Conservation (phyloP, 2,797 vertebrate genomes). For the Heteromormyrus szaboi region DNA sequence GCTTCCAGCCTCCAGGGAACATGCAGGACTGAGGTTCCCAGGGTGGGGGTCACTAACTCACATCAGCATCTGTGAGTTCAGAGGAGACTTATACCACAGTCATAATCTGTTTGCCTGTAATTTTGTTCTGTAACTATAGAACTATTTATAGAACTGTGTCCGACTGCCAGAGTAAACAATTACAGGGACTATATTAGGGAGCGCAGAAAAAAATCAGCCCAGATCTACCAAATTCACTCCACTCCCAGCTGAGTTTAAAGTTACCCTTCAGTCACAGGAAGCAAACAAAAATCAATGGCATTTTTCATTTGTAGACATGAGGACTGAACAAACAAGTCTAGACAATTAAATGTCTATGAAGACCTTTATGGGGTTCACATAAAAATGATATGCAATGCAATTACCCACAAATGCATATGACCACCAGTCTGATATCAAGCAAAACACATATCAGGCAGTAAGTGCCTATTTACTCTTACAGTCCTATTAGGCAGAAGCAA, state of each 20-base stretch:
- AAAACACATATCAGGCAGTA: not conserved
- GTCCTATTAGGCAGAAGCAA: not conserved
- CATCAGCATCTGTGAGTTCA: not conserved
- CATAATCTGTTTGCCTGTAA: not conserved
- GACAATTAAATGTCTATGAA: not conserved
- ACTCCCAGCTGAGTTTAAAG: not conserved
- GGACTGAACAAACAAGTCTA: not conserved
- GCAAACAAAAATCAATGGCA: not conserved
- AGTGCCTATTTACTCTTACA: not conserved
- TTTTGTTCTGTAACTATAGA: not conserved
- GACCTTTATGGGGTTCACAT: not conserved
- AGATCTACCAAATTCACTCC: not conserved
- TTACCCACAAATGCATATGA: not conserved
- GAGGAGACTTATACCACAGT: not conserved
- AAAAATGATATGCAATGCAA: not conserved
- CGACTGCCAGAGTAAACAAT: constrained; percentile 8
- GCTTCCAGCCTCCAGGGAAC: not conserved
- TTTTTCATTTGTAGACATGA: not conserved
- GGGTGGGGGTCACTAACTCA: not conserved
- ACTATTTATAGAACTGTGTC: constrained; percentile 4
- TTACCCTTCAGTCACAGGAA: not conserved
- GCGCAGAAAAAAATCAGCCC: not conserved
- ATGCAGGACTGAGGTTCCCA: not conserved
- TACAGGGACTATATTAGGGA: constrained; percentile 2
- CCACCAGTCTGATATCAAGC: not conserved